Conservation (phyloP, 2,888 invertebrate species). For the Monoplex corrugatus region DNA sequence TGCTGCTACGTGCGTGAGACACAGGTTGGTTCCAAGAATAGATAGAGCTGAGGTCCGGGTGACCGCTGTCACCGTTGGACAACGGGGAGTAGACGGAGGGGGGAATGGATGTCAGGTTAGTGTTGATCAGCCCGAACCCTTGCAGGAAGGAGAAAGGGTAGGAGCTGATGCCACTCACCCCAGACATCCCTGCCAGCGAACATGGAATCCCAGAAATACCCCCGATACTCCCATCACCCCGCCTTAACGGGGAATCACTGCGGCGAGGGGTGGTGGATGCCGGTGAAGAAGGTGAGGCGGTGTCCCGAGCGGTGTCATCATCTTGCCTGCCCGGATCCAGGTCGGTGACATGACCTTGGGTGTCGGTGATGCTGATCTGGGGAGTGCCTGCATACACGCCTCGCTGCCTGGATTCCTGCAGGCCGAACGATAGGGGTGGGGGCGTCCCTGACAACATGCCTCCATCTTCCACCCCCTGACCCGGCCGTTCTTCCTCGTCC, state of each 20-base stretch:
- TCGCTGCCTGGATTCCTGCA: constrained; percentile 50
- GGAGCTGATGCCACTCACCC: constrained; percentile 45
- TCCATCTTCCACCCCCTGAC: constrained; percentile 56
- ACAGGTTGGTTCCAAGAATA: background rate
- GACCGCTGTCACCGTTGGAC: background rate
- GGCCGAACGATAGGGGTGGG: constrained; percentile 20
- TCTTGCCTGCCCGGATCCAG: constrained; percentile 59
- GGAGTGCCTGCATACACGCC: constrained; percentile 84
- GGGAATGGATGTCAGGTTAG: constrained; percentile 70
- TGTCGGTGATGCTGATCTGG: constrained; percentile 95
- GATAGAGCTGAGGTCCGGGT: background rate
- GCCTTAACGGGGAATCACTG: constrained; percentile 50
- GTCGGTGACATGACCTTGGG: constrained; percentile 86
- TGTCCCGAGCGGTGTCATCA: background rate
- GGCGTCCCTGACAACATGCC: constrained; percentile 46
- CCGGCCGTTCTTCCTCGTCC: constrained; percentile 65
- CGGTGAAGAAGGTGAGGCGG: constrained; percentile 33
- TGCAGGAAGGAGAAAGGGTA: constrained; percentile 47
- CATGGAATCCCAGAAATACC: constrained; percentile 12
- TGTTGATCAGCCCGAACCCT: constrained; percentile 60
- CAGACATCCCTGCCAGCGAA: background rate
- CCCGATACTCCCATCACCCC: constrained; percentile 37
- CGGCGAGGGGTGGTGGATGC: constrained; percentile 51
- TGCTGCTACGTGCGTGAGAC: background rate
- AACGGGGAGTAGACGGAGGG: constrained; percentile 14